These are phyloP conservation scores for Tanypteryx hageni DNA, from an alignment of 2,888 invertebrate genomes.

Conservation along the genomic window DNA sequence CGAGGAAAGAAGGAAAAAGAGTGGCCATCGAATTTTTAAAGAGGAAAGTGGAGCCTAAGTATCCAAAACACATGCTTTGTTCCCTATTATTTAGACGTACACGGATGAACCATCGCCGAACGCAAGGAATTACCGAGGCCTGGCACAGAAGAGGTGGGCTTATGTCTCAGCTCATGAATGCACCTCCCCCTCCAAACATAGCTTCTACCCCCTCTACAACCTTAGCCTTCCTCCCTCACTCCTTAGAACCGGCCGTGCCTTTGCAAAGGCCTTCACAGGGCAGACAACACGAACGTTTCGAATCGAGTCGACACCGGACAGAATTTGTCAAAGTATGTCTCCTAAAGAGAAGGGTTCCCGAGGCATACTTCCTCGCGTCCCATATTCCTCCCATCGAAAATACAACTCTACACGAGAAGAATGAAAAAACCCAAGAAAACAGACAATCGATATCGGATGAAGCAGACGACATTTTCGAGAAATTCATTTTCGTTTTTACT, in stretches of 20 bases:
- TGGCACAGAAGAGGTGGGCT: conserved; percentile 30
- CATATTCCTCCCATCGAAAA: not conserved
- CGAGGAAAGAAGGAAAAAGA: not conserved
- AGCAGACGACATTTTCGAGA: not conserved
- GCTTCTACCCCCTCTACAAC: not conserved
- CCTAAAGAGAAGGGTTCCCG: not conserved
- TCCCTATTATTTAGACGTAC: conserved; percentile 8
- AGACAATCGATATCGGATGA: not conserved
- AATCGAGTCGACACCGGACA: not conserved
- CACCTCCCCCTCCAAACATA: not conserved
- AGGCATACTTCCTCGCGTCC: conserved; percentile 3
- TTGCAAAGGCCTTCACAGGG: conserved; percentile 61
- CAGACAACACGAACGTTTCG: conserved; percentile 36
- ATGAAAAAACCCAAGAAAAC: not conserved
- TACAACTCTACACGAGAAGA: conserved; percentile 6
- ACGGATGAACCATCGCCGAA: not conserved
- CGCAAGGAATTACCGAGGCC: not conserved
- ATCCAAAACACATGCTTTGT: not conserved
- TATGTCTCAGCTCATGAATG: conserved; percentile 59
- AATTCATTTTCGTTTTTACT: conserved; percentile 9
- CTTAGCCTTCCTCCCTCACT: not conserved
- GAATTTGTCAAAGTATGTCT: not conserved
- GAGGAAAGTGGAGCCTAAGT: not conserved
- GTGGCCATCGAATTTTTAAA: not conserved
- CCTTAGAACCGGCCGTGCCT: conserved; percentile 35